Conservation (phyloP, 2,888 invertebrate genomes). For the Branchellion lobata region DNA sequence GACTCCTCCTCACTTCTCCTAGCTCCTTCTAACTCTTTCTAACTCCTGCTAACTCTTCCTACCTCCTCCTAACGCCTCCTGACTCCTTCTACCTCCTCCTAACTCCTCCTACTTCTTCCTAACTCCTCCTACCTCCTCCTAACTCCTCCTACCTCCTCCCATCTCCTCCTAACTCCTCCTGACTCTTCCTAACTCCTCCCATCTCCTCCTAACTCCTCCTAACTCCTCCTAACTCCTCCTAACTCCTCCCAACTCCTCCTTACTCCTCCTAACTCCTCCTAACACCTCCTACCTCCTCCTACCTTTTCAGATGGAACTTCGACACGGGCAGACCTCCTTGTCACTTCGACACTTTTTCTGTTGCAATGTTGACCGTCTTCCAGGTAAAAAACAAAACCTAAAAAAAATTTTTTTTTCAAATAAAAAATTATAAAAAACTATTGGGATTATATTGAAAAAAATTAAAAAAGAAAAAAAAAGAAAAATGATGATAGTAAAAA, state of each 20-base stretch:
- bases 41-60: too few relatives aligned
- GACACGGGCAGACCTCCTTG: slow-evolving; percentile 83
- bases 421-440: neutral
- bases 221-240: neutral
- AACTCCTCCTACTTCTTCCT: too few relatives aligned
- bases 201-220: too few relatives aligned
- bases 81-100: too few relatives aligned
- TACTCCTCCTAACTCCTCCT: neutral
- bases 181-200: too few relatives aligned
- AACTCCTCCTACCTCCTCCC: too few relatives aligned
- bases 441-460: neutral
- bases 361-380: slow-evolving; percentile 98
- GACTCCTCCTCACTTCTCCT: too few relatives aligned
- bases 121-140: too few relatives aligned
- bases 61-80: too few relatives aligned
- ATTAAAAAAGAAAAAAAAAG: neutral
- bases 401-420: neutral
- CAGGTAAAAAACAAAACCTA: slow-evolving; percentile 67
- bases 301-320: slow-evolving; percentile 64
- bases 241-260: neutral
- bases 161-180: too few relatives aligned
- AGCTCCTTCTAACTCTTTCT: too few relatives aligned
- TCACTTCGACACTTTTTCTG: slow-evolving; percentile 99
- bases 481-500: neutral
- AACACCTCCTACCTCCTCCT: neutral